Evolutionary conservation across 2,888 invertebrate genomes (phyloP), one percentile per base, ranked within the genome.

Genomic region (Eupeodes luniger): DNA sequence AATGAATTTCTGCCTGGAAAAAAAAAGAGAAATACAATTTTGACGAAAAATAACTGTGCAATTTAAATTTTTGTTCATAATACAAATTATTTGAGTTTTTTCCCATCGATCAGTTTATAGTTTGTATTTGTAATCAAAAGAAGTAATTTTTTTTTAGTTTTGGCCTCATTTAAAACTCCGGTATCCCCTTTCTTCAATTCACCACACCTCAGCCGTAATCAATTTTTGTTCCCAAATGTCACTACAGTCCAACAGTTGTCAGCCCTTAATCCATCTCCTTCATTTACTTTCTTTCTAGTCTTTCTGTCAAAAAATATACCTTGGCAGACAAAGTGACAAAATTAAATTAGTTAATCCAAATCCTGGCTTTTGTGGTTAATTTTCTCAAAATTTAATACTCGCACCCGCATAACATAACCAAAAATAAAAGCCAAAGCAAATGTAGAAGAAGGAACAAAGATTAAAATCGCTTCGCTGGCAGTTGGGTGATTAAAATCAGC

Each of bases 161-260:
- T 19, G 19, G 19, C 19, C 19, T 19, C 19, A 19, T 19, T 19
- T 19, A 19, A 19, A 19, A 19, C 19, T 19, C 19, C 19, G 19
- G 19, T 19, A 19, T 19, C 19, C 19, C 19, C 19, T 19, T 19
- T 19, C 7, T 61, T 36, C 40, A 34, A 40, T 40, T 61, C 61
- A 61, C 61, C 61, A 40, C 14, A 9, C 6, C 59, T 4, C 7
- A 16, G 12, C 14, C 27, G 27, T 2, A 27, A 27, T 27, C 3
- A 34, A 55, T 1, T 16, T 27, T 27, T 27, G 9, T 57, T 49
- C 44, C 47, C 36, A 9, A 3, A 27, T 10, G 9, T 10, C 10
- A 10, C 10, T 27, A 2, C 27, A 27, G 27, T 74, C 80, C 57
- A 75, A 44, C 79, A 70, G 84, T 84, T 84, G 84, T 16, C 74